These are phyloP conservation scores for Ladona fulva DNA, from an alignment of 1,140 invertebrate genomes.

Conservation along the genomic window DNA sequence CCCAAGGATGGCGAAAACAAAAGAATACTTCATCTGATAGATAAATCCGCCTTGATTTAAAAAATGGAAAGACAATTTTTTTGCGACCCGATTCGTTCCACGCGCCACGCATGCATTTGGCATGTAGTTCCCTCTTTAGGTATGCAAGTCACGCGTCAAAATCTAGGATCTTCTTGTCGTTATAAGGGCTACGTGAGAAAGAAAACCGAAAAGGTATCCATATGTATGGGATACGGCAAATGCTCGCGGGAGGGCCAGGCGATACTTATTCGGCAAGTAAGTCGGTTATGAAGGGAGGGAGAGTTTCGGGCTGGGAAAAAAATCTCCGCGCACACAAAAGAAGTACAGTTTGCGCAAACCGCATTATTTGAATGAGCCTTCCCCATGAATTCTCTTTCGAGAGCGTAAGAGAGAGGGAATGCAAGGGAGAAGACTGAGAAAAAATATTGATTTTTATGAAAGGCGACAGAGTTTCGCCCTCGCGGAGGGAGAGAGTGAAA, in stretches of 20 bases:
- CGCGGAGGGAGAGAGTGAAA: background rate
- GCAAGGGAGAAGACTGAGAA: background rate
- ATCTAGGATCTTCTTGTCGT: constrained; percentile 1
- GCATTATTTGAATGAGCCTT: constrained; percentile 1
- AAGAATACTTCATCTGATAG: too few species aligned
- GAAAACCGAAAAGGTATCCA: background rate
- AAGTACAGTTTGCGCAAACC: background rate
- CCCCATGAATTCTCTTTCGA: background rate
- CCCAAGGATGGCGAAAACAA: too few species aligned
- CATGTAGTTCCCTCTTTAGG: background rate
- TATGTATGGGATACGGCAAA: background rate
- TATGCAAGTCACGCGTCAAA: background rate
- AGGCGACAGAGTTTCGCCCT: background rate
- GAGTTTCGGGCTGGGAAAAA: background rate
- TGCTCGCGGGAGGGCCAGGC: background rate
- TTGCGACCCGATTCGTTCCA: too few species aligned
- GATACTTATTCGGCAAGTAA: background rate
- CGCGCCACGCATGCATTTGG: too few species aligned
- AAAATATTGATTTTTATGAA: constrained; percentile 7
- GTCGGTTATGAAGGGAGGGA: background rate
- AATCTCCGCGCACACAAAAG: background rate
- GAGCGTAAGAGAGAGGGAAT: background rate
- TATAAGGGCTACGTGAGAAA: background rate
- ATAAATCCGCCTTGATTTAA: too few species aligned
- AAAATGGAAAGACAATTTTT: too few species aligned